A percentile compares a stretch with the other conserved stretches of the same genome.
Evolutionary conservation across 2,797 vertebrate species (phyloP).

Genomic region (Sorex maritimensis): DNA sequence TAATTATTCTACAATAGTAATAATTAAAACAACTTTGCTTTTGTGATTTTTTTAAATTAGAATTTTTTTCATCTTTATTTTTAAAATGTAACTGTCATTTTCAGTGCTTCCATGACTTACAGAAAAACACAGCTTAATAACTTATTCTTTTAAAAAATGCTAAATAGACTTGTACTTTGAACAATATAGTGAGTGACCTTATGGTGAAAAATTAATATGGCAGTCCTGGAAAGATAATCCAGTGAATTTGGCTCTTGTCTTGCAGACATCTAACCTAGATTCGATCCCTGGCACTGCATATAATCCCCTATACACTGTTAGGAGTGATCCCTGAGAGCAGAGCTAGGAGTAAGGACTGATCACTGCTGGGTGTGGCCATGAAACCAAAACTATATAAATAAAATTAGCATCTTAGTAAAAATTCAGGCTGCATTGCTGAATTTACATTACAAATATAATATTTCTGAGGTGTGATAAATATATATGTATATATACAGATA

Average conservation of each 20-base stretch:
- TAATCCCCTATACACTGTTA: too few relatives aligned
- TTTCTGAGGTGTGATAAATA: not conserved
- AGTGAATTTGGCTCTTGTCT: too few relatives aligned
- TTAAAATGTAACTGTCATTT: slow-evolving; percentile 12
- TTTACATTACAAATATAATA: not conserved
- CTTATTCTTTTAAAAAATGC: not conserved
- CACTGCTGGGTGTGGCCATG: too few relatives aligned
- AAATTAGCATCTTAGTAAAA: not conserved
- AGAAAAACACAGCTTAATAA: not conserved
- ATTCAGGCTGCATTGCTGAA: not conserved
- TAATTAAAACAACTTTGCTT: slow-evolving; percentile 3
- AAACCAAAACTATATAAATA: not conserved
- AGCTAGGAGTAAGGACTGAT: too few relatives aligned
- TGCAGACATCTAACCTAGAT: too few relatives aligned
- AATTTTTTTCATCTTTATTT: slow-evolving; percentile 43
- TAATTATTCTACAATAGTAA: not conserved
- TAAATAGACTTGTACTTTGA: not conserved
- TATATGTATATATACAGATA: not conserved
- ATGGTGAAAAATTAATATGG: not conserved
- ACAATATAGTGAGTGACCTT: not conserved
- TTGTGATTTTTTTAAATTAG: slow-evolving; percentile 10
- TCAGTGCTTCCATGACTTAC: not conserved
- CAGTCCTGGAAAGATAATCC: too few relatives aligned
- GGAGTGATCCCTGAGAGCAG: too few relatives aligned
- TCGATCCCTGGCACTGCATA: too few relatives aligned